Percentiles rank a stretch among this genome's conserved stretches.
These are phyloP conservation scores for Vollenhovia emeryi DNA, from an alignment of 1,140 invertebrate species.

Conservation along the genomic window DNA sequence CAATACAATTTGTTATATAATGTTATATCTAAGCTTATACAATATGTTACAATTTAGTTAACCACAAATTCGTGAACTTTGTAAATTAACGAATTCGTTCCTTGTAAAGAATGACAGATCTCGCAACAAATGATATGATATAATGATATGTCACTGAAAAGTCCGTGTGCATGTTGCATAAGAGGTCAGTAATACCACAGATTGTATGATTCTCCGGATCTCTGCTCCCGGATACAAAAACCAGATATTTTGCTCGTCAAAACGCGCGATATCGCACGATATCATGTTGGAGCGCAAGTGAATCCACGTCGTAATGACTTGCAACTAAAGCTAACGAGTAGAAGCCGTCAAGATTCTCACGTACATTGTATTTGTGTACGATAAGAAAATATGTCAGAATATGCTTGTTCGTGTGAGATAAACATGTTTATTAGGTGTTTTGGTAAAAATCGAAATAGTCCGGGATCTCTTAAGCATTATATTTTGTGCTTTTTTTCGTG, in stretches of 20 bases:
- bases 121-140: not conserved
- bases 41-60: not conserved
- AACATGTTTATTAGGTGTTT: no score
- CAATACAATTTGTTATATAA: not conserved
- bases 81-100: not conserved
- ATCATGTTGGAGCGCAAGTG: not conserved
- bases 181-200: not conserved
- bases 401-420: not conserved
- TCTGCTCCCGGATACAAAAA: constrained; percentile 26
- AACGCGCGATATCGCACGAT: not conserved
- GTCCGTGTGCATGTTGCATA: not conserved
- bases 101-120: not conserved
- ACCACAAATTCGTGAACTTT: not conserved
- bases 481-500: no score
- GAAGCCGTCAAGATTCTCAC: not conserved
- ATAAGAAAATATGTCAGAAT: not conserved
- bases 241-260: not conserved
- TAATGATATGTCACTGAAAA: not conserved
- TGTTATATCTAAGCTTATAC: no score
- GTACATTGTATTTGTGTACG: not conserved
- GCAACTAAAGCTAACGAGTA: not conserved
- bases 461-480: no score
- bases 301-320: not conserved
- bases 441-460: no score
- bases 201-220: not conserved